Percentiles rank a stretch among this genome's conserved stretches.
Evolutionary conservation across 2,113 vertebrate genomes (phyloP).

Genomic region (Apus apus): DNA sequence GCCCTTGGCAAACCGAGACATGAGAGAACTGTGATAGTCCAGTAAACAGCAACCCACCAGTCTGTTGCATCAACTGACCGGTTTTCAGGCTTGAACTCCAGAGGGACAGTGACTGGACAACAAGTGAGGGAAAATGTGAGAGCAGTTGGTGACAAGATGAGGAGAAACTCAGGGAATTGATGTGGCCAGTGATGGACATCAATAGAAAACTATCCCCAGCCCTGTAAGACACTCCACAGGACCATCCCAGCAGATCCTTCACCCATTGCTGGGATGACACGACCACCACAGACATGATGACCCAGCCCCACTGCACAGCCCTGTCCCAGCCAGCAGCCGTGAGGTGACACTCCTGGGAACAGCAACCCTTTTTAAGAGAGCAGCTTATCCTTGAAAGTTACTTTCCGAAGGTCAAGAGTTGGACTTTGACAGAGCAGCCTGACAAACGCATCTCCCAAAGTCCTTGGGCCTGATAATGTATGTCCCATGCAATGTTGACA

Average conservation of each 20-base stretch:
- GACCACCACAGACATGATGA: accelerated
- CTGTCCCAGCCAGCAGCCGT: background rate
- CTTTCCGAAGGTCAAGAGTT: constrained; percentile 71
- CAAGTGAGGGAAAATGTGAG: background rate
- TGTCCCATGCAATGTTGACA: constrained; percentile 78
- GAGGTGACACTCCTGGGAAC: background rate
- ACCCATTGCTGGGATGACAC: background rate
- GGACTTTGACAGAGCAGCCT: constrained; percentile 74
- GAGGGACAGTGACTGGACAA: background rate
- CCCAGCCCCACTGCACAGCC: background rate
- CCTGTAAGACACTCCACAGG: background rate
- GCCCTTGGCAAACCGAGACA: accelerated
- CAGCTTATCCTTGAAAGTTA: constrained; percentile 77
- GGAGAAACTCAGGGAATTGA: background rate
- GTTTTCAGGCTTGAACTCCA: background rate
- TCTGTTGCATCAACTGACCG: background rate
- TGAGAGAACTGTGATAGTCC: background rate
- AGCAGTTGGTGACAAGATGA: background rate
- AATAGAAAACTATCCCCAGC: background rate
- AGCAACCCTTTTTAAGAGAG: background rate
- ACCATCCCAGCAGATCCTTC: background rate
- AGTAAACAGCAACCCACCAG: background rate
- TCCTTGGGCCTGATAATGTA: constrained; percentile 84
- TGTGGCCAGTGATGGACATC: background rate
- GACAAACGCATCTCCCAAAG: constrained; percentile 77